Base-by-base conservation (phyloP, 1,140 invertebrate genomes). In the Aethina tumida region DNA sequence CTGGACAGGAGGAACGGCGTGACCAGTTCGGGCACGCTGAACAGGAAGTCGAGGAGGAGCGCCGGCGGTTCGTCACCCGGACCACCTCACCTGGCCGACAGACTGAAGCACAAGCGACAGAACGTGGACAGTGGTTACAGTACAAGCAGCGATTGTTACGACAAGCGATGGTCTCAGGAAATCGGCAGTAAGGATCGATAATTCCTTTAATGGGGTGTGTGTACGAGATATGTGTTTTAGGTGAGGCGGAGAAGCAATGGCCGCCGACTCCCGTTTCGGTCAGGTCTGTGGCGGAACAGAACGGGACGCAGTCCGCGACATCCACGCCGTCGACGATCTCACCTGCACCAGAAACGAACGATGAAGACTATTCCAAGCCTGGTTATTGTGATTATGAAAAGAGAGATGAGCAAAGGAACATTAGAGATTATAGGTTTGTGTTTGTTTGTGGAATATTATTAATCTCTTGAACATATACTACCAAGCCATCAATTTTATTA, bases 101-200 rank as follows among this genome's bases (percentile, higher is more conserved):
- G 49, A 59, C 58, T 62, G 47, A 67, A 67, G 46, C 71, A 70
- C 47, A 80, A 75, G 52, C 64, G 81, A 15, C 77, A 84, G 57
- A 84, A 84, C 33, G 75, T 84, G n/a, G 88, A 92, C 57, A 91
- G 85, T 40, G 87, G 86, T 1, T 91, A 90, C 61, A 86, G 79
- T 63, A 89, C 84, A 7, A 84, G 88, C 60, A 85, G 88, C 57
- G 80, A 77, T 18, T 70, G 71, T 2, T 52, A 69, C 42, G 85
- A 91, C 47, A 88, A 88, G 57, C 71, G 84, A 50, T 90, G 86
- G 86, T 86, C 84, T 16, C 84, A 86, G 62, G 82, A 86, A 60
- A 76, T 74, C 45, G 47, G 64, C 63, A 56, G 71, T 74, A 57
- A 56, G 16, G 12, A 35, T 15, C 6, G 15, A 16, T 34, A 30